Percentiles rank a stretch among this genome's conserved stretches.
Evolutionary conservation across 2,888 invertebrate species (phyloP).

Genomic region (Pardosa pseudoannulata): DNA sequence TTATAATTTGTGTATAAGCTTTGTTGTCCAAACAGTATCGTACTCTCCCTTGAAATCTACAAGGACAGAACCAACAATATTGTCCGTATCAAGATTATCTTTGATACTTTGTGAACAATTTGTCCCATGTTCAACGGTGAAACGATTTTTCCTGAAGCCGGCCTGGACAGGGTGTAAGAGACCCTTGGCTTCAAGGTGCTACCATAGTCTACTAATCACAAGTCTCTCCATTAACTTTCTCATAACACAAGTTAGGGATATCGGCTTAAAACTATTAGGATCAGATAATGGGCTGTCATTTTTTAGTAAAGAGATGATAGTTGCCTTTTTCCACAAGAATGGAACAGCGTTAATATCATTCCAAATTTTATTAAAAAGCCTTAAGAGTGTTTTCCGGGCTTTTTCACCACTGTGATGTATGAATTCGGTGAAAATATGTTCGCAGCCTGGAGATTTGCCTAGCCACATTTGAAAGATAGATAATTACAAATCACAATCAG

Average conservation of each 20-base stretch:
- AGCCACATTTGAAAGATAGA: constrained; percentile 6
- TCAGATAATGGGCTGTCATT: constrained; percentile 5
- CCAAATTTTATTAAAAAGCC: constrained; percentile 47
- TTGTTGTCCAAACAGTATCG: neutral
- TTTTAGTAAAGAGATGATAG: constrained; percentile 18
- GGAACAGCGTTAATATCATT: constrained; percentile 6
- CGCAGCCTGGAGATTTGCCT: neutral
- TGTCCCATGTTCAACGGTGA: neutral
- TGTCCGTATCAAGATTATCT: constrained; percentile 19
- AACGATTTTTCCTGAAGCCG: constrained; percentile 20
- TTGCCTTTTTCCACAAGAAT: constrained; percentile 21
- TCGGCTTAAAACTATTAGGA: neutral
- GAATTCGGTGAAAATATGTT: constrained; percentile 23
- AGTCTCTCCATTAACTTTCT: constrained; percentile 19
- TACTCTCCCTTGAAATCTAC: neutral
- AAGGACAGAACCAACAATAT: neutral
- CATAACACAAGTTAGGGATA: constrained; percentile 24
- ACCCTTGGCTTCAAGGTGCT: constrained; percentile 18
- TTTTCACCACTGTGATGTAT: constrained; percentile 18
- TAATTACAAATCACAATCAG: neutral
- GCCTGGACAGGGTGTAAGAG: constrained; percentile 11
- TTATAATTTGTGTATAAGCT: too few species aligned
- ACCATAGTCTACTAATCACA: neutral
- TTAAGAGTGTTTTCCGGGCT: constrained; percentile 4
- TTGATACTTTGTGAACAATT: constrained; percentile 19